Percentiles rank a stretch among this genome's conserved stretches.
phyloP scores from a whole-genome alignment of 1,140 invertebrate genomes.

The Drosophila simulans region DNA sequence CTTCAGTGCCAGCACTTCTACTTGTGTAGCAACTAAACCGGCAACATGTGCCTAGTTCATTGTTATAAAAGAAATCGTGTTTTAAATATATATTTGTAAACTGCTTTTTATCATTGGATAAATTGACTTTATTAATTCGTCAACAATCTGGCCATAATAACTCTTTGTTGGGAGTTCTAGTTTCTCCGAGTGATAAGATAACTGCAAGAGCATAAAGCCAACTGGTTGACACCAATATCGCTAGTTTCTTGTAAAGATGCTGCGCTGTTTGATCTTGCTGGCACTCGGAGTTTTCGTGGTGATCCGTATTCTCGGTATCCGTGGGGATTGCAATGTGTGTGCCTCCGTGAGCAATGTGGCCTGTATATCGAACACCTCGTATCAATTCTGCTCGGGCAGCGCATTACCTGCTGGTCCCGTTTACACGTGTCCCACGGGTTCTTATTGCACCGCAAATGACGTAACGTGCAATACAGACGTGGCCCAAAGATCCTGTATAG shows the following conservation, averaged over 20 bases:
- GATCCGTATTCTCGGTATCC: constrained; percentile 10
- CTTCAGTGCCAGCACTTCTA: background rate
- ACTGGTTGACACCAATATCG: background rate
- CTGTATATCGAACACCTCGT: constrained; percentile 46
- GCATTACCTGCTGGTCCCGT: constrained; percentile 12
- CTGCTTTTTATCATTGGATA: background rate
- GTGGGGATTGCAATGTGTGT: constrained; percentile 49
- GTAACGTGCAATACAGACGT: constrained; percentile 16
- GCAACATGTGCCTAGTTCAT: background rate
- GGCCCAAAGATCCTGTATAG: constrained; percentile 20
- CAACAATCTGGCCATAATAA: constrained; percentile 2
- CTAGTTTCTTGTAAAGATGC: constrained; percentile 50
- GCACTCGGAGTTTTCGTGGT: constrained; percentile 9
- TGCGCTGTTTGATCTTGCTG: constrained; percentile 26
- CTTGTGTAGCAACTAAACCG: constrained; percentile 1
- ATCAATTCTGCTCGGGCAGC: constrained; percentile 33
- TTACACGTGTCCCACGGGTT: constrained; percentile 34
- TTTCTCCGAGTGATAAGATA: constrained; percentile 33
- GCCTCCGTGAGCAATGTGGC: constrained; percentile 12
- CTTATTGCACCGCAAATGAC: constrained; percentile 33
- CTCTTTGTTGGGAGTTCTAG: constrained; percentile 18
- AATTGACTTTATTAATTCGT: background rate
- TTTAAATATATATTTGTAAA: too few species aligned
- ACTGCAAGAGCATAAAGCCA: constrained; percentile 23
- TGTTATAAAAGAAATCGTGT: too few species aligned